These are phyloP conservation scores for Noctua comes DNA, from an alignment of 2,888 invertebrate genomes.

Conservation along the genomic window DNA sequence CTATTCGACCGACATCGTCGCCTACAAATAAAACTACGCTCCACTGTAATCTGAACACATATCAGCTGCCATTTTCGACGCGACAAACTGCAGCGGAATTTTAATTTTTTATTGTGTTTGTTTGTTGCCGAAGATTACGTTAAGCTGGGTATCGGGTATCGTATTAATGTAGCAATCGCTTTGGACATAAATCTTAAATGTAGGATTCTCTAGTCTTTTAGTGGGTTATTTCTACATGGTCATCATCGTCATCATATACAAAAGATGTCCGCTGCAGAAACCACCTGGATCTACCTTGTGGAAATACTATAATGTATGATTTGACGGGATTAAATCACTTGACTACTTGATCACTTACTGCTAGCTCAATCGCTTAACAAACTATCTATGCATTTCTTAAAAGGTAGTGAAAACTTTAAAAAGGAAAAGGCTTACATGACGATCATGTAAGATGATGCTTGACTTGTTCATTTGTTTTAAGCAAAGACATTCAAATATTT, in stretches of 20 bases:
- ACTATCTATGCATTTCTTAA: accelerated
- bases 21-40: conserved; percentile 63
- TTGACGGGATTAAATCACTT: neutral
- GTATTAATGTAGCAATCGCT: neutral
- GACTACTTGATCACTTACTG: neutral
- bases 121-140: conserved; percentile 35
- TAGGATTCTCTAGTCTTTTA: neutral
- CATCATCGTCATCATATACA: neutral
- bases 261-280: neutral
- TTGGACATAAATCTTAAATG: conserved; percentile 12
- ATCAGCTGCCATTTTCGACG: conserved; percentile 62
- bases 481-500: neutral
- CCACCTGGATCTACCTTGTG: neutral
- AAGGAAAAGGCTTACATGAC: neutral
- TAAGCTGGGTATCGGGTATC: conserved; percentile 34
- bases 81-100: conserved; percentile 61
- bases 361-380: neutral
- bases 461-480: neutral
- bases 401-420: neutral
- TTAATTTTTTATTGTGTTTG: conserved; percentile 62
- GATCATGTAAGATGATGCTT: neutral
- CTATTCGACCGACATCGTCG: conserved; percentile 63
- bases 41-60: conserved; percentile 64
- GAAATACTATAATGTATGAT: neutral
- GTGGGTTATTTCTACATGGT: neutral